Percentiles rank a stretch among this genome's conserved stretches.
Conservation (phyloP, 2,888 invertebrate species). For the Ichneumoninae sp. region DNA sequence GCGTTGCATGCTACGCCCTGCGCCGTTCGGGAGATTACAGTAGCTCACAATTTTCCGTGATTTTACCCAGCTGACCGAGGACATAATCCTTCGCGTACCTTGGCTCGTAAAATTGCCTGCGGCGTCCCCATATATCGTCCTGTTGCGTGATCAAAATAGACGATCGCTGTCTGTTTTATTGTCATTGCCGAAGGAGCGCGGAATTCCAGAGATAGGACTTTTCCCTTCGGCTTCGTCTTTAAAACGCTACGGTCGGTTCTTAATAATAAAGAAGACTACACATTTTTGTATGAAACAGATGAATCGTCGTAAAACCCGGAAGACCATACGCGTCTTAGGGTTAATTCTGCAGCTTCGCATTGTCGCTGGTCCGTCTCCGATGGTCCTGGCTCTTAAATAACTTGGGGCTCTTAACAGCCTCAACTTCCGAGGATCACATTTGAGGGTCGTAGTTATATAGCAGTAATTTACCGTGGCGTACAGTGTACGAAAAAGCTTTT, state of each 20-base stretch:
- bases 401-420: constrained; percentile 17
- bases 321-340: neutral
- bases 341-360: neutral
- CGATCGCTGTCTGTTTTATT: constrained; percentile 1
- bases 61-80: neutral
- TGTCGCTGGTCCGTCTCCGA: neutral
- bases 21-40: neutral
- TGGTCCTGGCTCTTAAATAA: constrained; percentile 19
- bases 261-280: neutral
- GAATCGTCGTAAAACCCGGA: neutral
- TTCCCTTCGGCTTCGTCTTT: neutral
- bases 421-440: constrained; percentile 31
- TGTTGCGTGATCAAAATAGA: constrained; percentile 6
- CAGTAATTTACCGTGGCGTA: constrained; percentile 9
- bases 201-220: neutral
- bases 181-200: neutral
- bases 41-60: constrained; percentile 19
- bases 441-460: neutral
- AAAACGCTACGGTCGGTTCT: neutral
- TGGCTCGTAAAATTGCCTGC: constrained; percentile 37
- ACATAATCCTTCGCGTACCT: constrained; percentile 17
- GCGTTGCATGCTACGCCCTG: constrained; percentile 5
- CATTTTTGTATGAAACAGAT: neutral
- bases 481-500: constrained; percentile 10
- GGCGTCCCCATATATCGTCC: neutral